These are phyloP conservation scores for Cairina moschata DNA, from an alignment of 2,113 vertebrate genomes.

Conservation along the genomic window DNA sequence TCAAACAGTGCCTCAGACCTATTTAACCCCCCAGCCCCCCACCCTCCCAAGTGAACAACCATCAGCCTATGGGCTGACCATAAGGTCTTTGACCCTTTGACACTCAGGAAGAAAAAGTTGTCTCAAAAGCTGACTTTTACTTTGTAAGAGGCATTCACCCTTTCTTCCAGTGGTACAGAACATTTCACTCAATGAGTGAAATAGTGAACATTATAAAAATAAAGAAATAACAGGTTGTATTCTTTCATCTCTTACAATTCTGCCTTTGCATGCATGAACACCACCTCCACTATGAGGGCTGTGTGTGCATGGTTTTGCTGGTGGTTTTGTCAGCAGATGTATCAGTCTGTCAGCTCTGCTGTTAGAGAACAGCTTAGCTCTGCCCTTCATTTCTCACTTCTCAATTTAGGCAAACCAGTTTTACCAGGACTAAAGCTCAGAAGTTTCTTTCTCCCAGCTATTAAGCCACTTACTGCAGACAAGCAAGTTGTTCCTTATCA, in stretches of 20 bases:
- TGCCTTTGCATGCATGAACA: neutral
- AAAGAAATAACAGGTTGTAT: neutral
- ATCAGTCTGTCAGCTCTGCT: rapidly evolving
- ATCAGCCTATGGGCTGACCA: neutral
- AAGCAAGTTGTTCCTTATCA: neutral
- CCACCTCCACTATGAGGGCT: neutral
- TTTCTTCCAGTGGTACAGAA: neutral
- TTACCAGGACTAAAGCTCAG: neutral
- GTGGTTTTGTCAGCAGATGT: neutral
- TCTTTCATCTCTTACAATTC: neutral
- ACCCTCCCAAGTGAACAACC: neutral
- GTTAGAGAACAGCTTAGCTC: neutral
- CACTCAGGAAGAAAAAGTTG: neutral
- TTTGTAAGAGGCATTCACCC: neutral
- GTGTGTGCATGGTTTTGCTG: neutral
- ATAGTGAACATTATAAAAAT: neutral
- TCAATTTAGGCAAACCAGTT: neutral
- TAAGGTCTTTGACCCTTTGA: neutral
- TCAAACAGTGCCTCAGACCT: neutral
- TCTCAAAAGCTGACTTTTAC: neutral
- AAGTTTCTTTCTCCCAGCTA: neutral
- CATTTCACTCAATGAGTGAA: neutral
- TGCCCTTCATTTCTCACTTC: neutral
- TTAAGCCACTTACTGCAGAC: neutral
- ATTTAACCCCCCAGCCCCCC: neutral